Evolutionary conservation across 1,140 invertebrate genomes (phyloP).

Genomic region (Arion vulgaris): DNA sequence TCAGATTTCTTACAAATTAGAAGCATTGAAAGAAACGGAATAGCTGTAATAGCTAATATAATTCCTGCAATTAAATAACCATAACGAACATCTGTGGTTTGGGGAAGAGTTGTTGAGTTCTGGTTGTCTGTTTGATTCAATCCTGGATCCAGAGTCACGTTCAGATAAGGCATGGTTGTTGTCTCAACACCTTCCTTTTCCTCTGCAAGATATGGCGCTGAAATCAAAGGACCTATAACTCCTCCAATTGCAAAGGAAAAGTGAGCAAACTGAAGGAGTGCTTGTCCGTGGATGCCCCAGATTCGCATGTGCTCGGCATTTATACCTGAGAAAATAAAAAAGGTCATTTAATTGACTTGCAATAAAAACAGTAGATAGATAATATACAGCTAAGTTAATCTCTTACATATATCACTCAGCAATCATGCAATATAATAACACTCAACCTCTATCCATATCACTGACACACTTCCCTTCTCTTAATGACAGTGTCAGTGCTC

Average conservation of each 20-base stretch:
- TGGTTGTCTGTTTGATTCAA: not conserved
- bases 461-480: too few species aligned
- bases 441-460: too few species aligned
- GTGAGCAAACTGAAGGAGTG: slow-evolving; percentile 50
- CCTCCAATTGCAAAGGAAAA: slow-evolving; percentile 57
- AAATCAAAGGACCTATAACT: slow-evolving; percentile 47
- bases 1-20: not conserved
- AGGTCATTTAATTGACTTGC: too few species aligned
- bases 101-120: not conserved
- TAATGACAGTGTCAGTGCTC: too few species aligned
- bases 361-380: too few species aligned
- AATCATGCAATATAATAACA: too few species aligned
- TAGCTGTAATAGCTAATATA: slow-evolving; percentile 7
- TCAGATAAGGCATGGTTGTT: not conserved
- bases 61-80: slow-evolving; percentile 37
- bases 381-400: too few species aligned
- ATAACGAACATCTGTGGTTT: slow-evolving; percentile 28
- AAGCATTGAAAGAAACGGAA: slow-evolving; percentile 18
- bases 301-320: slow-evolving; percentile 73
- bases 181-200: slow-evolving; percentile 22
- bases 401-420: too few species aligned
- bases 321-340: slow-evolving; percentile 64
- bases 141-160: not conserved
- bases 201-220: slow-evolving; percentile 51
- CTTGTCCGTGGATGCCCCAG: slow-evolving; percentile 71